phyloP scores from a whole-genome alignment of 2,888 invertebrate species.

The Desoria tigrina region DNA sequence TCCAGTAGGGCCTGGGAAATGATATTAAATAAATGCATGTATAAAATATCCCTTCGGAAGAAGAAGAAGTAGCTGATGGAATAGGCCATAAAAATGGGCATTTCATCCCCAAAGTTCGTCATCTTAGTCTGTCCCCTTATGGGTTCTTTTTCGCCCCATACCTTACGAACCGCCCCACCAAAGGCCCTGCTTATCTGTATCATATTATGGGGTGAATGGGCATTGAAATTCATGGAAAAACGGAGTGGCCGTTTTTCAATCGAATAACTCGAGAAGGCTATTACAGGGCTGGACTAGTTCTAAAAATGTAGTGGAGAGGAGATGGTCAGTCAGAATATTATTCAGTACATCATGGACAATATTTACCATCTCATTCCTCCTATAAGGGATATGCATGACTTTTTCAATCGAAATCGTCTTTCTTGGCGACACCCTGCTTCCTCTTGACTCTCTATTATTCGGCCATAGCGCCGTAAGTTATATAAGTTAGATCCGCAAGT shows the following conservation, averaged over 20 bases:
- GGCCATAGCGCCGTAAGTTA: background rate
- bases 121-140: too few species aligned
- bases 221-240: conserved; percentile 52
- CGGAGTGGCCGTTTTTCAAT: conserved; percentile 44
- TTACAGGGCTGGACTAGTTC: conserved; percentile 30
- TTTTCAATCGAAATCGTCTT: conserved; percentile 18
- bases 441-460: conserved; percentile 16
- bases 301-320: conserved; percentile 5
- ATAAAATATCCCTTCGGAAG: background rate
- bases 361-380: conserved; percentile 26
- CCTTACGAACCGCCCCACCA: background rate
- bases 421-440: conserved; percentile 14
- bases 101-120: too few species aligned
- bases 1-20: too few species aligned
- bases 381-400: conserved; percentile 30
- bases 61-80: background rate
- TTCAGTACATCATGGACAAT: conserved; percentile 18
- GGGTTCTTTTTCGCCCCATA: too few species aligned
- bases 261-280: conserved; percentile 48
- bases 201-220: conserved; percentile 50
- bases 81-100: background rate
- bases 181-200: conserved; percentile 47
- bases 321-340: background rate
- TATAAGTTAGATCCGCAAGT: too few species aligned
- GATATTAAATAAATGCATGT: too few species aligned